Evolutionary conservation across 2,888 invertebrate species (phyloP), one percentile per base, ranked within the genome.

Genomic region (Parnassius orleans): DNA sequence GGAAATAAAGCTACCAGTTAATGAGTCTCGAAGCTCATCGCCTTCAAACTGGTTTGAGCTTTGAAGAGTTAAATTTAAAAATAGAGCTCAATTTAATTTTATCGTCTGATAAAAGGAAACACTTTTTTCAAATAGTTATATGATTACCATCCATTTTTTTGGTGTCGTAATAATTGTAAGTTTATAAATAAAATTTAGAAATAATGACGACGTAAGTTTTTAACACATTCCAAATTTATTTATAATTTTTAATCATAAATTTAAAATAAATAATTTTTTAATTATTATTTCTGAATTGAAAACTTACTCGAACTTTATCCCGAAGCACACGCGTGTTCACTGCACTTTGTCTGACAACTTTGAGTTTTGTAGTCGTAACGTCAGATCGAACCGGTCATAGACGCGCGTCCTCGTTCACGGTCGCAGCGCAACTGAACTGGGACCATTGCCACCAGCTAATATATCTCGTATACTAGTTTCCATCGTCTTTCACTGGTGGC

Each of bases 391-490:
- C 60, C 51, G 62, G 54, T 43, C 15, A 61, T 60, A 57, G 66
- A 67, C 74, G 69, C 64, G 67, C 68, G 68, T 46, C 60, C 63
- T 65, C 60, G 54, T 43, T 63, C 61, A 57, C 65, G 68, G 61
- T 46, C 72, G 68, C 71, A 68, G 65, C 68, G 67, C 53, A 66
- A 75, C 75, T 74, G 74, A 69, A 68, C 68, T 64, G 64, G 70
- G 63, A 42, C 63, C 64, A 64, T 63, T 65, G 60, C 66, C 68
- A 64, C 76, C 75, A 77, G 78, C 82, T 87, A 90, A 86, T 90
- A 90, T 90, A 90, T 86, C 86, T 86, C 78, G 81, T 84, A 86
- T 85, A 86, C 86, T 86, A 86, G 86, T 85, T 85, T 85, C 81
- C 86, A 80, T 83, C 86, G 84, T 89, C 89, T 90, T 89, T 90